Evolutionary conservation across 2,888 invertebrate genomes (phyloP).

Genomic region (Lepidocyrtoides sp.): DNA sequence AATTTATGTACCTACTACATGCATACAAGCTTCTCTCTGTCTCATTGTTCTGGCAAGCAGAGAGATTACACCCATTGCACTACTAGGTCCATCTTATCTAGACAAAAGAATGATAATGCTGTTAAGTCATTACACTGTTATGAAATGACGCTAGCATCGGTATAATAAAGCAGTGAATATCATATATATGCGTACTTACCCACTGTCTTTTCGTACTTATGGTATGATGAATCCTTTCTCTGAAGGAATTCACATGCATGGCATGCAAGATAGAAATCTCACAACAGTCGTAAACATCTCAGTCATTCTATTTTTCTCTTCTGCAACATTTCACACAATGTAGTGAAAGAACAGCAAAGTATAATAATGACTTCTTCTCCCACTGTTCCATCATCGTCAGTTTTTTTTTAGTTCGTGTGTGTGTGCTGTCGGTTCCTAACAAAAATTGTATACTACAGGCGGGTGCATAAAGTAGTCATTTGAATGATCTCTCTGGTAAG

Average conservation of each 20-base stretch:
- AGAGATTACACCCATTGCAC: no score
- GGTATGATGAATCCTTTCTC: slow-evolving; percentile 5
- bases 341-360: slow-evolving; percentile 3
- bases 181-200: background rate
- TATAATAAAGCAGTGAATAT: no score
- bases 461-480: slow-evolving; percentile 1
- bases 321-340: slow-evolving; percentile 77
- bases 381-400: background rate
- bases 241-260: slow-evolving; percentile 5
- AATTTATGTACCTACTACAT: no score
- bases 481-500: slow-evolving; percentile 14
- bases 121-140: background rate
- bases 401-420: background rate
- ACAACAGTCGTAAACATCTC: slow-evolving; percentile 64
- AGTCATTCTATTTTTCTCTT: slow-evolving; percentile 24
- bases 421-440: background rate
- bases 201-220: background rate
- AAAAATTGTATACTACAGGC: background rate
- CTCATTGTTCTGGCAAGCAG: no score
- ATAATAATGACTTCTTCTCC: background rate
- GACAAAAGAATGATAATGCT: background rate
- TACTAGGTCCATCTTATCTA: no score
- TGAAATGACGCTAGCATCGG: no score
- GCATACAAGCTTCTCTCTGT: no score
- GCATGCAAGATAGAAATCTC: slow-evolving; percentile 14